phyloP scores from a whole-genome alignment of 2,888 invertebrate species.

The Prenolepis imparis region DNA sequence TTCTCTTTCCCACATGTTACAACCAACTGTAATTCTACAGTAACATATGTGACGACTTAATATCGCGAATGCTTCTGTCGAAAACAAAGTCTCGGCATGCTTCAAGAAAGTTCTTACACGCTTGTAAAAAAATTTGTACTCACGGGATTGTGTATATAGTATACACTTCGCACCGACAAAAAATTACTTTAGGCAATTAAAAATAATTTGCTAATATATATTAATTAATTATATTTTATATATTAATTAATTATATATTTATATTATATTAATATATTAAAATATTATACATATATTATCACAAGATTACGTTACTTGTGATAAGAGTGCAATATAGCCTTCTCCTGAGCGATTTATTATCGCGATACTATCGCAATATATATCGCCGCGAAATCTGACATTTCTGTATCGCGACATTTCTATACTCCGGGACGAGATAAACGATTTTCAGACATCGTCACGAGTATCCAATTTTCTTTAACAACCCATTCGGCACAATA shows the following conservation, averaged over 20 bases:
- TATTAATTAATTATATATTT: too few relatives aligned
- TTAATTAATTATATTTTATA: too few relatives aligned
- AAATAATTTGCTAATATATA: too few relatives aligned
- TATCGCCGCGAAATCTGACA: conserved; percentile 18
- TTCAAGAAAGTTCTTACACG: too few relatives aligned
- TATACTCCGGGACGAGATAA: background rate
- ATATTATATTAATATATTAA: too few relatives aligned
- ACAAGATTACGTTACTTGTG: background rate
- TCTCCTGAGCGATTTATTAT: conserved; percentile 14
- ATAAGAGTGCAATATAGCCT: background rate
- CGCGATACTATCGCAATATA: conserved; percentile 10
- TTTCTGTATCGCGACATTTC: conserved; percentile 17
- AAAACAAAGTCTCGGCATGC: background rate
- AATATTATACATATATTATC: too few relatives aligned
- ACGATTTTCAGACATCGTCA: conserved; percentile 34
- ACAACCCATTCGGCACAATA: conserved; percentile 34
- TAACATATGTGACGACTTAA: background rate
- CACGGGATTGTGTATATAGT: background rate
- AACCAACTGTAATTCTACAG: background rate
- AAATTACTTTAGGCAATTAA: background rate
- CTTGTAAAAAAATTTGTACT: background rate
- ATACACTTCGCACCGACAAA: background rate
- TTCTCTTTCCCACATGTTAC: background rate
- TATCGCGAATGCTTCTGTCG: conserved; percentile 3
- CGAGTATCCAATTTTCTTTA: conserved; percentile 25